phyloP scores from a whole-genome alignment of 30 jellyfish, hydroid and myxozoan genomes.

The Turritopsis rubra region DNA sequence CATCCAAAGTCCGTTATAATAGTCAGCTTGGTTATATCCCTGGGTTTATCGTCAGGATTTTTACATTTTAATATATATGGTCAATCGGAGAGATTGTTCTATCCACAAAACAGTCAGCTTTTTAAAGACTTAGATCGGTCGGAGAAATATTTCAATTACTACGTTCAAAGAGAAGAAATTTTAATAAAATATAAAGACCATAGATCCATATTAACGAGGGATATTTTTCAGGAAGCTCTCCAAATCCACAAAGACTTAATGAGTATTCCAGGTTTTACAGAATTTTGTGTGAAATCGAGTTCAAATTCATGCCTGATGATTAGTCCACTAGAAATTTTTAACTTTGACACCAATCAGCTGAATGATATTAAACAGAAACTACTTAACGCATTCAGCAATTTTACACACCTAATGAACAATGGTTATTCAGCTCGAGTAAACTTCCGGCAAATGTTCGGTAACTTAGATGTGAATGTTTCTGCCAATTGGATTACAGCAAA shows the following conservation, averaged over 20 bases:
- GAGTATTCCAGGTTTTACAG: slow-evolving; percentile 26
- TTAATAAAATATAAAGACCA: slow-evolving; percentile 22
- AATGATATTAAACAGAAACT: slow-evolving; percentile 20
- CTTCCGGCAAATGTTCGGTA: slow-evolving; percentile 67
- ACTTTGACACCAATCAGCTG: slow-evolving; percentile 24
- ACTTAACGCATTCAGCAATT: slow-evolving; percentile 29
- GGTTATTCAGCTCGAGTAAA: slow-evolving; percentile 47
- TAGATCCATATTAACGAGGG: slow-evolving; percentile 32
- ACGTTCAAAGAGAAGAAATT: slow-evolving; percentile 61
- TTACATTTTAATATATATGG: slow-evolving; percentile 18
- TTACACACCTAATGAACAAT: slow-evolving; percentile 42
- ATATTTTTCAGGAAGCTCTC: slow-evolving; percentile 37
- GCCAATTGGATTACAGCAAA: slow-evolving; percentile 10
- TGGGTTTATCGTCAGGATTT: slow-evolving; percentile 18
- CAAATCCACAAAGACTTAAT: slow-evolving; percentile 35
- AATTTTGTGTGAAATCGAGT: slow-evolving; percentile 38
- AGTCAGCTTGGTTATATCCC: slow-evolving; percentile 12
- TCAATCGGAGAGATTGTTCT: slow-evolving; percentile 53
- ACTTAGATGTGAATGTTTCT: slow-evolving; percentile 16
- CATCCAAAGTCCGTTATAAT: slow-evolving; percentile 11
- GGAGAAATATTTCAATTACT: slow-evolving; percentile 38
- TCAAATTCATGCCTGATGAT: slow-evolving; percentile 19
- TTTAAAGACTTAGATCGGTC: slow-evolving; percentile 58
- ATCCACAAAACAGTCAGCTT: slow-evolving; percentile 77
- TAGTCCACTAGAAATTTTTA: slow-evolving; percentile 47